phyloP scores from a whole-genome alignment of 2,888 invertebrate genomes.

The Phragmatobia fuliginosa region DNA sequence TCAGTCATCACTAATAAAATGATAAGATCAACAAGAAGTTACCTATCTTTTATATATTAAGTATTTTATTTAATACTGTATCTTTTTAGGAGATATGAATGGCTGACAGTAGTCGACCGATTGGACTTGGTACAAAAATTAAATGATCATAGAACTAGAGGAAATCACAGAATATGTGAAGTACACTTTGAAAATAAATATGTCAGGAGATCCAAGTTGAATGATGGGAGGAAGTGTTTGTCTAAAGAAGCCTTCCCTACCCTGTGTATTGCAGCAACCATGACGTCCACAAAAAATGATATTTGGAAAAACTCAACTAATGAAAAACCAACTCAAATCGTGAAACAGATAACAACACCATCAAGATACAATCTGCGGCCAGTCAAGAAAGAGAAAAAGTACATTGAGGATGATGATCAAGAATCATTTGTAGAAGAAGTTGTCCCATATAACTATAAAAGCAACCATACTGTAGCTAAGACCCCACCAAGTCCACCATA shows the following conservation, averaged over 20 bases:
- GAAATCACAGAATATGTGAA: conserved; percentile 45
- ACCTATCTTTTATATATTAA: neutral
- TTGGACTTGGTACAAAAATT: conserved; percentile 38
- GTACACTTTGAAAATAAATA: conserved; percentile 35
- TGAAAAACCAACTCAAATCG: neutral
- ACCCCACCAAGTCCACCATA: conserved; percentile 3
- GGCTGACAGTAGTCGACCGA: conserved; percentile 42
- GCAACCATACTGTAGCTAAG: conserved; percentile 2
- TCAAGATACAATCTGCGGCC: conserved; percentile 20
- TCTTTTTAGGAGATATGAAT: conserved; percentile 36
- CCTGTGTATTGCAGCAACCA: conserved; percentile 10
- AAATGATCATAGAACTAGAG: conserved; percentile 32
- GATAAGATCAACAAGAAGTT: neutral
- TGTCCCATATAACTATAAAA: conserved; percentile 2
- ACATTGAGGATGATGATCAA: conserved; percentile 11
- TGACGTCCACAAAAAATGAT: neutral
- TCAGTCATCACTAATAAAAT: neutral
- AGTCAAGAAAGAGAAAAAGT: conserved; percentile 12
- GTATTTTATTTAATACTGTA: neutral
- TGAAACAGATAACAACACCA: neutral
- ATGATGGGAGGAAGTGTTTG: conserved; percentile 35
- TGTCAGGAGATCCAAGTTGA: conserved; percentile 22
- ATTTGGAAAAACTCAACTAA: neutral
- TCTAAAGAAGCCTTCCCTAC: conserved; percentile 40
- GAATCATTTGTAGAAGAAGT: conserved; percentile 6